phyloP scores from a whole-genome alignment of 2,888 invertebrate species.

The Sesamia inferens region DNA sequence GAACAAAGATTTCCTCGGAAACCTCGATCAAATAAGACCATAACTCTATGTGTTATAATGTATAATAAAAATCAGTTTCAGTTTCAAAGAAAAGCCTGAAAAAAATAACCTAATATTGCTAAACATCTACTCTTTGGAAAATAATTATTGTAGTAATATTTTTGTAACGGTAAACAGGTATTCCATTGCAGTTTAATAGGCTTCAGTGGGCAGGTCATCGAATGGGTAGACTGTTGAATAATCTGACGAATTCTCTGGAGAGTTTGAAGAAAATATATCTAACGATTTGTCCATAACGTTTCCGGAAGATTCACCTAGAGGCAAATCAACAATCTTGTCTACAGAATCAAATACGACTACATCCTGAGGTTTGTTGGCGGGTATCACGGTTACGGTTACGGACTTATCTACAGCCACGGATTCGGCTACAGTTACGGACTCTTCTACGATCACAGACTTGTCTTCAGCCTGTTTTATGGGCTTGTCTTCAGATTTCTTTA shows the following conservation, averaged over 20 bases:
- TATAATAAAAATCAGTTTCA: not conserved
- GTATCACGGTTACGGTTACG: not conserved
- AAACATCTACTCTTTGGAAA: not conserved
- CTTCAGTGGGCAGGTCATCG: not conserved
- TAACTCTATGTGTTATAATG: not conserved
- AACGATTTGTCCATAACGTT: not conserved
- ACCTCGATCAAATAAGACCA: no score
- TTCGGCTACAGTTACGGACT: no score
- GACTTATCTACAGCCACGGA: no score
- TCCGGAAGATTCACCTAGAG: not conserved
- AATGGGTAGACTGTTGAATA: slow-evolving; percentile 15
- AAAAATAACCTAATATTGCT: not conserved
- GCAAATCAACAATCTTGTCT: not conserved
- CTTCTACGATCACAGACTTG: not conserved
- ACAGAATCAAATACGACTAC: not conserved
- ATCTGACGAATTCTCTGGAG: not conserved
- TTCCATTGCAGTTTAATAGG: slow-evolving; percentile 1
- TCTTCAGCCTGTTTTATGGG: not conserved
- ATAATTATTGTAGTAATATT: not conserved
- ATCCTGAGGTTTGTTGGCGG: not conserved
- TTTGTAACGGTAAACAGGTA: not conserved
- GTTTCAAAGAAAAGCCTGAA: not conserved
- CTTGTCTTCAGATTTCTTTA: not conserved
- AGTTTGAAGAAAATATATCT: not conserved
- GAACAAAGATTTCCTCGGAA: no score